Conservation (phyloP, 2,888 invertebrate species). For the Syrista parreyssii region DNA sequence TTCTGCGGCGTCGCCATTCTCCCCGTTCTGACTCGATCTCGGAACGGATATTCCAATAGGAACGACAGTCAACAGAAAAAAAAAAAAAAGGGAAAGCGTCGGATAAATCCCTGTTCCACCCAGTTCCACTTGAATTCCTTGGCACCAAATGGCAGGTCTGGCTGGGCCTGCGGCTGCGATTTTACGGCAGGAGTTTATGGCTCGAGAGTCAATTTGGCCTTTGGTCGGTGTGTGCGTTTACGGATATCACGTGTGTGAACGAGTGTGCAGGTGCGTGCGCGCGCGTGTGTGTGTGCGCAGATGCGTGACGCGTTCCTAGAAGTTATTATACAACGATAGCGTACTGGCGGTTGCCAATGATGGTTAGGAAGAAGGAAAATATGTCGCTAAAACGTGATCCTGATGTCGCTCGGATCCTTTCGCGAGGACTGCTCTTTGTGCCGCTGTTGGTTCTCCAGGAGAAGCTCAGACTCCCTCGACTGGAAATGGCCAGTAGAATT, state of each 20-base stretch:
- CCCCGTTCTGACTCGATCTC: not conserved
- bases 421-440: too few relatives aligned
- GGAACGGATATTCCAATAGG: not conserved
- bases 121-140: constrained; percentile 7
- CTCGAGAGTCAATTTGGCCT: constrained; percentile 11
- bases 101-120: constrained; percentile 4
- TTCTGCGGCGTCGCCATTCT: not conserved
- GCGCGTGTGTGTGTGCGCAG: too few relatives aligned
- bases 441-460: too few relatives aligned
- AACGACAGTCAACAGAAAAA: too few relatives aligned
- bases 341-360: constrained; percentile 5
- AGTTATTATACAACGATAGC: constrained; percentile 27
- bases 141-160: constrained; percentile 9
- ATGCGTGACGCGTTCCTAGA: not conserved
- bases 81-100: too few relatives aligned
- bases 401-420: too few relatives aligned
- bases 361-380: too few relatives aligned
- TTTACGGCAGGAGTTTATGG: constrained; percentile 22
- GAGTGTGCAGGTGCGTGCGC: constrained; percentile 7
- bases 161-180: constrained; percentile 11
- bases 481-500: too few relatives aligned
- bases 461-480: too few relatives aligned
- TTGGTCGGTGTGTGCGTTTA: constrained; percentile 1
- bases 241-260: constrained; percentile 12
- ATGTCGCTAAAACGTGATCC: too few relatives aligned